Conservation (phyloP, 53 echinoderm and acorn worm genomes). For the Arbacia lixula region DNA sequence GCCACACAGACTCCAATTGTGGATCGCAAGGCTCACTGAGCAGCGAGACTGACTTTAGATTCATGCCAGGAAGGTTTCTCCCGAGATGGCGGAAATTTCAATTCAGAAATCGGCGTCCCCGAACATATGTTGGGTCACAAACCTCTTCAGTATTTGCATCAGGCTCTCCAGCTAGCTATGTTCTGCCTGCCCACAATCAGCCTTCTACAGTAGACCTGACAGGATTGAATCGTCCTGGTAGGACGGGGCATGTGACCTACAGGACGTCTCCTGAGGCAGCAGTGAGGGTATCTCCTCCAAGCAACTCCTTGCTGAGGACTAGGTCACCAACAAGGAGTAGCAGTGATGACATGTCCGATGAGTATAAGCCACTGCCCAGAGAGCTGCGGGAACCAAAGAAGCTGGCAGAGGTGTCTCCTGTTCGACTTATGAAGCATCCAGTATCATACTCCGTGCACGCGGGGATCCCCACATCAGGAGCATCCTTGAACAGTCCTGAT, state of each 20-base stretch:
- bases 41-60: background rate
- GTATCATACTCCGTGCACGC: too few relatives aligned
- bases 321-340: conserved; percentile 26
- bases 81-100: conserved; percentile 51
- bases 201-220: conserved; percentile 18
- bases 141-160: background rate
- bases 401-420: conserved; percentile 61
- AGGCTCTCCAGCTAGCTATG: background rate
- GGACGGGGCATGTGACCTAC: background rate
- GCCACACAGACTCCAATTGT: background rate
- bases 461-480: background rate
- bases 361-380: conserved; percentile 59
- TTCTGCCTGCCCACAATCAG: background rate
- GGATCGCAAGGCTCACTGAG: background rate
- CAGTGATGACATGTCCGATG: conserved; percentile 60
- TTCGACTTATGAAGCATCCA: conserved; percentile 5
- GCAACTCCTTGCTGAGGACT: background rate
- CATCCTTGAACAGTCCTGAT: too few relatives aligned
- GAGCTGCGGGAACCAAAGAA: conserved; percentile 56
- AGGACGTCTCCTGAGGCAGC: background rate
- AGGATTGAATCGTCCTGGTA: background rate
- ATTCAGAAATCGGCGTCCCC: conserved; percentile 7
- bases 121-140: background rate
- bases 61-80: background rate
- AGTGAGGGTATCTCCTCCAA: background rate